phyloP scores from a whole-genome alignment of 2,113 vertebrate species.

The Calonectris borealis region DNA sequence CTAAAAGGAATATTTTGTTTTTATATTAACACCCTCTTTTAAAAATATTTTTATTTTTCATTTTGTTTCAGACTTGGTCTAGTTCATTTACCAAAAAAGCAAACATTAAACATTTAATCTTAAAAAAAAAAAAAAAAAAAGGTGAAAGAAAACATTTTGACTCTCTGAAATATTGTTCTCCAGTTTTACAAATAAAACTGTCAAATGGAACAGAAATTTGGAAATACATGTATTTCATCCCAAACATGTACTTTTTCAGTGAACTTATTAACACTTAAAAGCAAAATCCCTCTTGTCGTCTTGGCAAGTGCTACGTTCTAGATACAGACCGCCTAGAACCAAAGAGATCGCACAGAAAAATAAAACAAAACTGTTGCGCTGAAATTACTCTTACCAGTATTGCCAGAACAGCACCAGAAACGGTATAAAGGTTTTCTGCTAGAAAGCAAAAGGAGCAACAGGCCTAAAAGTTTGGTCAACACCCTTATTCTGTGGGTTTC shows the following conservation, averaged over 20 bases:
- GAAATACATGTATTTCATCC: neutral
- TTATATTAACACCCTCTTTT: neutral
- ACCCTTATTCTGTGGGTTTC: neutral
- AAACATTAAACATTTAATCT: neutral
- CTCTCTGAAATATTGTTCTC: neutral
- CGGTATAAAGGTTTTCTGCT: neutral
- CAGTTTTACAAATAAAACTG: neutral
- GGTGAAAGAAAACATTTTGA: neutral
- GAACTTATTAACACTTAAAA: neutral
- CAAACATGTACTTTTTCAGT: neutral
- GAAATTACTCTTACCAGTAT: neutral
- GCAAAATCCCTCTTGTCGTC: neutral
- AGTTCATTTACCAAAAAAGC: neutral
- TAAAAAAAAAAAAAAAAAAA: neutral
- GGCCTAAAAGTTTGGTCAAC: neutral
- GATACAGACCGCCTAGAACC: neutral
- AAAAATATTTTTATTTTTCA: neutral
- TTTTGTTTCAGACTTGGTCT: neutral
- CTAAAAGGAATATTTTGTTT: neutral
- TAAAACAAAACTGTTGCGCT: neutral
- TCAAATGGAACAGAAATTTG: neutral
- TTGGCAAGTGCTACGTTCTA: neutral
- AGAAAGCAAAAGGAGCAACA: neutral
- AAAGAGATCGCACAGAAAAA: neutral
- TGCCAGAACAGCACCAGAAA: neutral